phyloP scores from a whole-genome alignment of 37 sponge, comb jelly and placozoan genomes.

The Bolinopsis microptera region DNA sequence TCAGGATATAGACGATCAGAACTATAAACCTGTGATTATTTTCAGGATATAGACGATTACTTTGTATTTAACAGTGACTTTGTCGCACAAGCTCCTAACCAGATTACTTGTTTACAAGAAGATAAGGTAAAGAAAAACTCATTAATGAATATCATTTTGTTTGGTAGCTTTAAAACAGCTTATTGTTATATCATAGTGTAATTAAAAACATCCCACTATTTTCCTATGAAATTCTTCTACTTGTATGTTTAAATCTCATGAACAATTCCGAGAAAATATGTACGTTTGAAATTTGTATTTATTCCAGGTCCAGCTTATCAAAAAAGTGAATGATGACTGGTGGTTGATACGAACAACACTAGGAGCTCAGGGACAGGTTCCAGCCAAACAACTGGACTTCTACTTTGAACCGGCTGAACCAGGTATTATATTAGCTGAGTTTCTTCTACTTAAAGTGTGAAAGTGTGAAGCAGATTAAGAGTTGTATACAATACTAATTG shows the following conservation, averaged over 20 bases:
- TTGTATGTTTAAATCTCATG: no score
- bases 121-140: slow-evolving; percentile 56
- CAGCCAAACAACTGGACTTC: slow-evolving; percentile 59
- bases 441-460: no score
- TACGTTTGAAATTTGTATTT: background rate
- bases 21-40: no score
- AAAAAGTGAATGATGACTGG: slow-evolving; percentile 38
- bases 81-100: slow-evolving; percentile 24
- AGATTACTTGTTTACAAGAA: slow-evolving; percentile 16
- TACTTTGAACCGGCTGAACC: background rate
- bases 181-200: no score
- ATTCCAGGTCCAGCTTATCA: slow-evolving; percentile 3
- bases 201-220: no score
- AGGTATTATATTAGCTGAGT: background rate
- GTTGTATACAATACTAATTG: no score
- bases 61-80: slow-evolving; percentile 42
- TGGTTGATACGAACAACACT: slow-evolving; percentile 33
- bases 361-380: slow-evolving; percentile 22
- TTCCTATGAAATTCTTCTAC: no score
- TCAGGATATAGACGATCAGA: no score
- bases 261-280: background rate
- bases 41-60: slow-evolving; percentile 2
- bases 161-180: no score
- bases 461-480: no score
- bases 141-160: no score